Conservation (phyloP, 92 coral and sea anemone species). For the Chrysogorgia sp. region DNA sequence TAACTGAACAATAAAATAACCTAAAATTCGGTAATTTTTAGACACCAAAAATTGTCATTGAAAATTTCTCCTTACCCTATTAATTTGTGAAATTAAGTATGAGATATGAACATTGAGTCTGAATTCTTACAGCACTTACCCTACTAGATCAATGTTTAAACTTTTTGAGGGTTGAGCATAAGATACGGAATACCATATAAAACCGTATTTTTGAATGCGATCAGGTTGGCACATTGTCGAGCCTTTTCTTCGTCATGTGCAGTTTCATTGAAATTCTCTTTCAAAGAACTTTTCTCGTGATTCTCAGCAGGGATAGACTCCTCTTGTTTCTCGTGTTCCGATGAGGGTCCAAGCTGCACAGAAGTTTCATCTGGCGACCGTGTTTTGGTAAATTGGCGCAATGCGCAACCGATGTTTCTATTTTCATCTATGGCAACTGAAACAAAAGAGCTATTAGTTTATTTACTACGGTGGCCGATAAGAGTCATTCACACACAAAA, state of each 20-base stretch:
- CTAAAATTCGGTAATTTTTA: too few relatives aligned
- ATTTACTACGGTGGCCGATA: not conserved
- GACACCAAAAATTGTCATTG: too few relatives aligned
- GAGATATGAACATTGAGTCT: too few relatives aligned
- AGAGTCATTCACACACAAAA: not conserved
- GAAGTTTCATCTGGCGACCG: not conserved
- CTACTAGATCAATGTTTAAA: slow-evolving; percentile 4
- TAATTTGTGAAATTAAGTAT: too few relatives aligned
- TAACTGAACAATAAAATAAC: too few relatives aligned
- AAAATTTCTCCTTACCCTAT: too few relatives aligned
- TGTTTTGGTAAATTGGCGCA: slow-evolving; percentile 62
- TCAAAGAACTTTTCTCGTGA: not conserved
- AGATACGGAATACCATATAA: slow-evolving; percentile 80
- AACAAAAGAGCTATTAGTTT: not conserved
- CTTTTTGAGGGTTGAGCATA: slow-evolving; percentile 64
- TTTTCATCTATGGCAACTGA: slow-evolving; percentile 75
- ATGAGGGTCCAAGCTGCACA: too few relatives aligned
- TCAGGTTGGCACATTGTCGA: slow-evolving; percentile 72
- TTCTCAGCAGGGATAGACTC: slow-evolving; percentile 13
- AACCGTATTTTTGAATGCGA: slow-evolving; percentile 65
- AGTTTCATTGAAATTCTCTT: slow-evolving; percentile 9
- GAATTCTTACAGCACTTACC: too few relatives aligned
- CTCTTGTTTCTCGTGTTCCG: not conserved
- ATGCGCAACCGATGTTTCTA: slow-evolving; percentile 86
- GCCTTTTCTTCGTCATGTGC: slow-evolving; percentile 32